A percentile compares a stretch with the other conserved stretches of the same genome.
Evolutionary conservation across 2,113 vertebrate species (phyloP).

Genomic region (Alethe castanea): DNA sequence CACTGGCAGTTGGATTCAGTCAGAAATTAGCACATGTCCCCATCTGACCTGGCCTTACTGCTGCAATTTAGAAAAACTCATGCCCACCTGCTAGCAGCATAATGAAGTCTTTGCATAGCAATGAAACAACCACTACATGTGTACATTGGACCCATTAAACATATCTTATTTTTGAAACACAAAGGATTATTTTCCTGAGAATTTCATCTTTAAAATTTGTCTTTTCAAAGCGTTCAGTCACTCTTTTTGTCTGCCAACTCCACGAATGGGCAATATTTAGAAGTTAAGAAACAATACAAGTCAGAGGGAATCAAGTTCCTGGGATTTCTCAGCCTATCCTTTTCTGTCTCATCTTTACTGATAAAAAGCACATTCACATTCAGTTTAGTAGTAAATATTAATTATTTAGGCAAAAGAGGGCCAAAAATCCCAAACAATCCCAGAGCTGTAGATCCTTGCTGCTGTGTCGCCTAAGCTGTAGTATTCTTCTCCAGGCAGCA

Average conservation of each 20-base stretch:
- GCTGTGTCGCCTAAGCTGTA: not conserved
- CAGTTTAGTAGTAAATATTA: not conserved
- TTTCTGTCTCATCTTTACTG: not conserved
- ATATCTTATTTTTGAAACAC: not conserved
- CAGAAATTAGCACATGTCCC: conserved; percentile 24
- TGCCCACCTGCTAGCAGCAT: not conserved
- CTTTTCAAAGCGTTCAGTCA: not conserved
- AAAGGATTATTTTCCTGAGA: not conserved
- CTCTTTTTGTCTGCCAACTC: not conserved
- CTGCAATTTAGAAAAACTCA: not conserved
- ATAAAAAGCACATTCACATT: not conserved
- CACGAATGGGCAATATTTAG: not conserved
- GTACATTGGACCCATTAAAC: not conserved
- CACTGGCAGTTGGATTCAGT: not conserved
- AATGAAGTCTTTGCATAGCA: not conserved
- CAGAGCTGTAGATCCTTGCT: not conserved
- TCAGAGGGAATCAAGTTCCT: not conserved
- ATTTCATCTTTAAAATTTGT: not conserved
- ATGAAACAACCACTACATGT: not conserved
- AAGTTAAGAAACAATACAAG: not conserved
- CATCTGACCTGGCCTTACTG: not conserved
- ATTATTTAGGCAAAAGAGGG: not conserved
- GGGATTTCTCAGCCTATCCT: not conserved
- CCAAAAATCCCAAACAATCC: not conserved
- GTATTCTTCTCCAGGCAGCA: not conserved